Base-by-base conservation (phyloP, 2,113 vertebrate genomes). In the Dascyllus trimaculatus region DNA sequence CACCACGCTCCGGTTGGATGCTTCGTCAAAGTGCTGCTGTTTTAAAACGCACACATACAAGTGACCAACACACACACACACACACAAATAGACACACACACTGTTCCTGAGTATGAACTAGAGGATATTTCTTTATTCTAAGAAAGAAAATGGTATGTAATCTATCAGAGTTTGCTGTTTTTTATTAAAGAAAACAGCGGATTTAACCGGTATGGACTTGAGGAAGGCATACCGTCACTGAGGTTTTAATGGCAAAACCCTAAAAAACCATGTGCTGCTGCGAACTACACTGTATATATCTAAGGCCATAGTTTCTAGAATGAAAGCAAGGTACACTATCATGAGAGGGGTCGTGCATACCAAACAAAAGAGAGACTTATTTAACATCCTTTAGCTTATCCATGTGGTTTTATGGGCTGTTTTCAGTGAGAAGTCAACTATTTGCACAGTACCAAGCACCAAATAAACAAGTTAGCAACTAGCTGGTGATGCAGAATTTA, bases 21-120 rank as follows among this genome's bases (percentile, higher is more conserved):
- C 78, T 77, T 88, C 56, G 76, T 75, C 90, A 92, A 93, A 92
- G 92, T 93, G 92, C 92, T 92, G 90, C 85, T 92, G 84, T 84
- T 91, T 35, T 83, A 83, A 71, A 81, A 89, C 58, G 53, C 68
- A 87, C 84, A 69, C 70, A 80, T 14, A 84, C 25, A 54, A 58
- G 57, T 75, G 75, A 74, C 57, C 64, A 71, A 68, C 58, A 73
- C 60, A 76, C 43, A 79, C 48, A 58, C 22, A 67, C 46, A 77
- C 63, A 71, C 38, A 63, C 35, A 78, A 48, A 51, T 19, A 75
- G 46, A 74, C 9, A 77, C 43, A 77, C 43, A 77, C 61, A 79
- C 61, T 78, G 79, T 92, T 92, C 92, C 92, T 93, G 91, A 93
- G 91, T 76, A 92, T 90, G 91, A 88, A 90, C 81, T 88, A 60